Evolutionary conservation across 2,888 invertebrate genomes (phyloP).

Genomic region (Diadegma fenestrale): DNA sequence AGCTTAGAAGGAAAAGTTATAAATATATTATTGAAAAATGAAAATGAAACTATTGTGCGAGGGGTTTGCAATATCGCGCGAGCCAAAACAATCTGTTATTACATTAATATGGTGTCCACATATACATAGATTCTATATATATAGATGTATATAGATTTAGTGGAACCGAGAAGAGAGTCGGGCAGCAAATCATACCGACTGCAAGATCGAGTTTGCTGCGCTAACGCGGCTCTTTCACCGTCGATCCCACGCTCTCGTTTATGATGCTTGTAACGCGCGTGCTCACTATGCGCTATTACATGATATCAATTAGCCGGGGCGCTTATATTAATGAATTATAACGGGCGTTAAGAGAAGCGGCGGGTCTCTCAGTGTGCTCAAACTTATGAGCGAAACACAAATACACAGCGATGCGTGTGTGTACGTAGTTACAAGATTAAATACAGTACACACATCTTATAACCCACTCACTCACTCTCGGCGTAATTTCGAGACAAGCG

Average conservation of each 20-base stretch:
- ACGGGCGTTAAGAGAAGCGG: slow-evolving; percentile 68
- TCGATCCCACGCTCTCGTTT: slow-evolving; percentile 70
- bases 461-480: slow-evolving; percentile 56
- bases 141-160: slow-evolving; percentile 26
- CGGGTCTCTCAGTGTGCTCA: slow-evolving; percentile 61
- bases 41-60: background rate
- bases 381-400: slow-evolving; percentile 38
- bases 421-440: slow-evolving; percentile 9
- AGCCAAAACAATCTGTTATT: slow-evolving; percentile 3
- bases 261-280: slow-evolving; percentile 69
- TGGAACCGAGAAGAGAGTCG: slow-evolving; percentile 42
- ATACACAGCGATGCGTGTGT: background rate
- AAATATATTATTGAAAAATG: slow-evolving; percentile 20
- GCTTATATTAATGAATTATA: slow-evolving; percentile 76
- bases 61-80: background rate
- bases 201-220: slow-evolving; percentile 50
- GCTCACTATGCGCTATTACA: slow-evolving; percentile 70
- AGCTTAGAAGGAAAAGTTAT: background rate
- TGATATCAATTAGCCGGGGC: slow-evolving; percentile 74
- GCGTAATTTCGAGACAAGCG: slow-evolving; percentile 49
- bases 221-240: slow-evolving; percentile 65
- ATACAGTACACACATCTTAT: slow-evolving; percentile 35
- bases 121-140: background rate
- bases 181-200: slow-evolving; percentile 55
- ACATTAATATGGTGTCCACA: background rate